Percentiles rank a stretch among this genome's conserved stretches.
These are phyloP conservation scores for Melanotaenia nigrans DNA, from an alignment of 2,797 vertebrate genomes.

Conservation along the genomic window DNA sequence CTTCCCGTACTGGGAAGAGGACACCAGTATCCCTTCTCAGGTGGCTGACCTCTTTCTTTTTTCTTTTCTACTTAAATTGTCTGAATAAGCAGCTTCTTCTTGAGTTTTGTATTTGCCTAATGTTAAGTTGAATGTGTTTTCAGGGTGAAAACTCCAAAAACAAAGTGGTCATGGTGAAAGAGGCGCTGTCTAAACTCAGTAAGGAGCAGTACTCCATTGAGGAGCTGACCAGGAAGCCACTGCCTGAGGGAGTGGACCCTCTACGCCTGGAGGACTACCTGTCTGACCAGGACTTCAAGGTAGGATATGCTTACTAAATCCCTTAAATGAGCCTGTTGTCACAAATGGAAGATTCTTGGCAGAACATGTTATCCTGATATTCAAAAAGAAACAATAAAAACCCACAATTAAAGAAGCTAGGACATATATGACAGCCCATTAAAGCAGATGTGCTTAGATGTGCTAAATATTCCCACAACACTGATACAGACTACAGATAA, in stretches of 20 bases:
- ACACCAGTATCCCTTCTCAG: conserved; percentile 65
- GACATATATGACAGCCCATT: background rate
- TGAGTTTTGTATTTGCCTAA: background rate
- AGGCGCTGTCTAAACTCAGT: conserved; percentile 81
- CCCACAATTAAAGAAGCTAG: background rate
- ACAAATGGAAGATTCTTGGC: background rate
- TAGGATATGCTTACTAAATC: conserved; percentile 25
- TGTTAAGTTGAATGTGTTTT: background rate
- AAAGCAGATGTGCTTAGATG: background rate
- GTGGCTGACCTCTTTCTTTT: conserved; percentile 46
- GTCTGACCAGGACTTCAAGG: conserved; percentile 86
- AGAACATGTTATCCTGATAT: background rate
- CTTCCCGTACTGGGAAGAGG: conserved; percentile 85
- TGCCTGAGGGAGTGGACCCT: conserved; percentile 86
- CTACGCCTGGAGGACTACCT: conserved; percentile 85
- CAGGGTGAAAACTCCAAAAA: conserved; percentile 71
- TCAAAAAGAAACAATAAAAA: background rate
- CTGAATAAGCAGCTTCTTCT: background rate
- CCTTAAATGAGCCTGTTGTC: background rate
- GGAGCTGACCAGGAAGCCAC: conserved; percentile 81
- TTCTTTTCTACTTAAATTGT: background rate
- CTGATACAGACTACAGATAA: background rate
- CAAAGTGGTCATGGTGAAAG: conserved; percentile 83
- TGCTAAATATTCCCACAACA: background rate
- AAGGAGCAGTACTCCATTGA: conserved; percentile 84